Conservation (phyloP, 2,888 invertebrate genomes). For the Tenthredo notha region DNA sequence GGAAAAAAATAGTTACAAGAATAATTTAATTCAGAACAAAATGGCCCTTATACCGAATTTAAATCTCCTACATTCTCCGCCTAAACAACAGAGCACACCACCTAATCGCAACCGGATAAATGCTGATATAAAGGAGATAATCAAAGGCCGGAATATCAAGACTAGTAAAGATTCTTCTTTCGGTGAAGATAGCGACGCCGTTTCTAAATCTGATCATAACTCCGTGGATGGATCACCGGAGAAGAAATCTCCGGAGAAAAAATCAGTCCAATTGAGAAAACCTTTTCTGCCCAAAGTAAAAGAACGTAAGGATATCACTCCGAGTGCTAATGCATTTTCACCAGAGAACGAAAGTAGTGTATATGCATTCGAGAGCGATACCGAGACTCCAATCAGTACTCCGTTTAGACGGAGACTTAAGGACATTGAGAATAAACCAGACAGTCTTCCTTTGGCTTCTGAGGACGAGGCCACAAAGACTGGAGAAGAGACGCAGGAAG, state of each 20-base stretch:
- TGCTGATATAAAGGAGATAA: conserved; percentile 65
- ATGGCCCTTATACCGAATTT: conserved; percentile 52
- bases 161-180: conserved; percentile 68
- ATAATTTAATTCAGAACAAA: conserved; percentile 57
- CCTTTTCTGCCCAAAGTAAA: conserved; percentile 82
- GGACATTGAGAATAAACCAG: conserved; percentile 64
- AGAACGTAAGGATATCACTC: conserved; percentile 77
- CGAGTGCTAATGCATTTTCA: conserved; percentile 83
- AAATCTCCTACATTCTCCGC: conserved; percentile 45
- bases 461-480: conserved; percentile 75
- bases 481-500: conserved; percentile 59
- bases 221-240: conserved; percentile 66
- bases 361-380: conserved; percentile 86
- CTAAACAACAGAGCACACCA: conserved; percentile 54
- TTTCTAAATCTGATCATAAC: conserved; percentile 69
- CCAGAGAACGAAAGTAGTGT: conserved; percentile 86
- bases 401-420: conserved; percentile 79
- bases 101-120: conserved; percentile 64
- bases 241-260: conserved; percentile 68
- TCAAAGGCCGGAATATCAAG: conserved; percentile 70
- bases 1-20: conserved; percentile 61
- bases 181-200: conserved; percentile 67
- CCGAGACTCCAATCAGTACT: conserved; percentile 81
- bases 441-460: conserved; percentile 65
- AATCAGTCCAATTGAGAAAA: conserved; percentile 78